These are phyloP conservation scores for Eretmocerus hayati DNA, from an alignment of 2,888 invertebrate species.

Conservation along the genomic window DNA sequence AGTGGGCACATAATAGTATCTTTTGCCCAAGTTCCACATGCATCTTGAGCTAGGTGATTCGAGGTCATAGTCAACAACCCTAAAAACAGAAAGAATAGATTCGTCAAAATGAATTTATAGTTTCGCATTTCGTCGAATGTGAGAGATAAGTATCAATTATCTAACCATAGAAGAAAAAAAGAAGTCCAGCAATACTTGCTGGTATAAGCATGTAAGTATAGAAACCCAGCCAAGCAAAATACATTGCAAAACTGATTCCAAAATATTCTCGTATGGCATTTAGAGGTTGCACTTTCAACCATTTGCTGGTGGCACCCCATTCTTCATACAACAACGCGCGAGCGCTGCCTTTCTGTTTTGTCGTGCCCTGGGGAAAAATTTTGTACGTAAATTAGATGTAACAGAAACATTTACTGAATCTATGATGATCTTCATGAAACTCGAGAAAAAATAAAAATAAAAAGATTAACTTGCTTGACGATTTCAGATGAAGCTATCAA, in stretches of 20 bases:
- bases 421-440: too few relatives aligned
- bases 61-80: conserved; percentile 30
- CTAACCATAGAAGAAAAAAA: conserved; percentile 60
- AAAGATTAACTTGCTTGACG: not conserved
- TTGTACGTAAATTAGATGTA: too few relatives aligned
- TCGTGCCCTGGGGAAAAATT: conserved; percentile 54
- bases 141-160: too few relatives aligned
- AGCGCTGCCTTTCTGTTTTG: conserved; percentile 47
- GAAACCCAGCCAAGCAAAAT: conserved; percentile 81
- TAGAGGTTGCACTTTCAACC: conserved; percentile 67
- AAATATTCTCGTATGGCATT: conserved; percentile 73
- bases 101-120: not conserved
- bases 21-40: conserved; percentile 31
- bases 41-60: conserved; percentile 28
- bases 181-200: conserved; percentile 60
- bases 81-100: too few relatives aligned
- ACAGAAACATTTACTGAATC: too few relatives aligned
- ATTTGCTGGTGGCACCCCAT: conserved; percentile 65
- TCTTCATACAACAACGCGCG: conserved; percentile 57
- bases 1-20: conserved; percentile 70
- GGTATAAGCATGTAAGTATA: conserved; percentile 78
- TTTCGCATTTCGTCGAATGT: not conserved
- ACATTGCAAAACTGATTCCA: conserved; percentile 69
- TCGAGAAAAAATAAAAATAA: not conserved
- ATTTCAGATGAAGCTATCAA: not conserved